A percentile compares a stretch with the other conserved stretches of the same genome.
These are phyloP conservation scores for Xanthostigma xanthostigma DNA, from an alignment of 2,888 invertebrate species.

Conservation along the genomic window DNA sequence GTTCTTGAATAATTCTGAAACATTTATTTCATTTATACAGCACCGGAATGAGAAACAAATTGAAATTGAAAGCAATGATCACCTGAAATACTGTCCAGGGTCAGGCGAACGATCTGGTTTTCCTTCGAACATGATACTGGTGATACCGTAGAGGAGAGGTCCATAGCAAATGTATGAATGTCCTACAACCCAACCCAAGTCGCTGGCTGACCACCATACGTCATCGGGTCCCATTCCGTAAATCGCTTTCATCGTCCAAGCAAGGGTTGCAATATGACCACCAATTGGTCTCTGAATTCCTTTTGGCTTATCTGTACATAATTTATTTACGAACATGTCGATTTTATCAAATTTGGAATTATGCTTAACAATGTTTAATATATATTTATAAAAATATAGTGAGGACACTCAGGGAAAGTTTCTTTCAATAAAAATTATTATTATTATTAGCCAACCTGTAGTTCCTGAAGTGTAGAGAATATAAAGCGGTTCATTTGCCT, in stretches of 20 bases:
- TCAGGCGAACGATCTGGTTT: constrained; percentile 92
- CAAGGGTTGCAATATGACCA: constrained; percentile 70
- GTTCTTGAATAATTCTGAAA: constrained; percentile 68
- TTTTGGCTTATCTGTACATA: constrained; percentile 41
- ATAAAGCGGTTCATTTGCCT: constrained; percentile 81
- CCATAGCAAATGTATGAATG: constrained; percentile 92
- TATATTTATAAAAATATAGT: too few species aligned
- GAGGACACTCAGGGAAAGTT: background rate
- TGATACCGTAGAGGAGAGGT: constrained; percentile 66
- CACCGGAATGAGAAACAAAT: background rate
- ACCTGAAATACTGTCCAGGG: constrained; percentile 83
- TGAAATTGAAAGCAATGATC: constrained; percentile 6
- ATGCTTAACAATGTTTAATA: background rate
- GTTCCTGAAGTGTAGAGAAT: constrained; percentile 86
- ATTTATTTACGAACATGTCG: background rate
- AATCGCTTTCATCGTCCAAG: constrained; percentile 70
- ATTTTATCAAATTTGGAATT: background rate
- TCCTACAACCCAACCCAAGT: constrained; percentile 86
- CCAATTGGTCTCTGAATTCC: constrained; percentile 81
- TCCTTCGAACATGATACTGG: constrained; percentile 77
- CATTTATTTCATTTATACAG: background rate
- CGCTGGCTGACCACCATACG: constrained; percentile 85
- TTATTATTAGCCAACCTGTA: constrained; percentile 34
- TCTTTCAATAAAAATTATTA: constrained; percentile 10
- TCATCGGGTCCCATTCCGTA: constrained; percentile 68